These are phyloP conservation scores for Heterotis niloticus DNA, from an alignment of 2,113 vertebrate genomes.

Conservation along the genomic window DNA sequence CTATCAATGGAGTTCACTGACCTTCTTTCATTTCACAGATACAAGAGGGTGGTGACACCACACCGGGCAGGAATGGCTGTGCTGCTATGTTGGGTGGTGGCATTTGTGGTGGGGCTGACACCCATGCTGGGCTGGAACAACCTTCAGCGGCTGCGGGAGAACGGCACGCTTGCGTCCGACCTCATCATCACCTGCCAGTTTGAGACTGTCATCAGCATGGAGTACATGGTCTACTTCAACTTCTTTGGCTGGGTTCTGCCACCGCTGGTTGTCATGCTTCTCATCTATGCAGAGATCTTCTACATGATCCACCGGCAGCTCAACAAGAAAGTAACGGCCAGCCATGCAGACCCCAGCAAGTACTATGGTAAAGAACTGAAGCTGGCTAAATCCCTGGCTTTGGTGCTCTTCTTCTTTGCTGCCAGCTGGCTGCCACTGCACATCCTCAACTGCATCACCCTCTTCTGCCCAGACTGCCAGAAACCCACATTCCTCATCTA, in stretches of 20 bases:
- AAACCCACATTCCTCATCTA: constrained; percentile 76
- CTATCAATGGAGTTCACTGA: not conserved
- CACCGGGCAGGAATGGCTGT: constrained; percentile 79
- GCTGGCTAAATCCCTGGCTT: constrained; percentile 88
- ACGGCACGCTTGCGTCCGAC: constrained; percentile 59
- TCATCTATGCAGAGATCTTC: constrained; percentile 94
- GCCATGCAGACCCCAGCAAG: constrained; percentile 79
- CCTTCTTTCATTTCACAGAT: constrained; percentile 63
- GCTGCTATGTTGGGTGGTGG: constrained; percentile 81
- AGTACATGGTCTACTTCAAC: constrained; percentile 99
- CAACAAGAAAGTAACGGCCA: constrained; percentile 79
- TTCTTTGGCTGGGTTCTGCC: constrained; percentile 96
- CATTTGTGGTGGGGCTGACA: constrained; percentile 84
- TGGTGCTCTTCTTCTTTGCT: constrained; percentile 88
- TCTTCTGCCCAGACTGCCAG: constrained; percentile 78
- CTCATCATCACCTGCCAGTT: constrained; percentile 83
- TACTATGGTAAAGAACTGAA: constrained; percentile 95
- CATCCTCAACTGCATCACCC: constrained; percentile 85
- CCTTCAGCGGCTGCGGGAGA: constrained; percentile 59
- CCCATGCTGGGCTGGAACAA: constrained; percentile 98
- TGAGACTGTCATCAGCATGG: constrained; percentile 96
- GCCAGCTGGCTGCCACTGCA: constrained; percentile 95
- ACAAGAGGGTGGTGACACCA: constrained; percentile 83
- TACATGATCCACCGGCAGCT: constrained; percentile 95
- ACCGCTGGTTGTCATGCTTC: constrained; percentile 84